Percentiles rank a stretch among this genome's conserved stretches.
phyloP scores from a whole-genome alignment of 2,113 vertebrate genomes.

The Pygoscelis antarcticus region DNA sequence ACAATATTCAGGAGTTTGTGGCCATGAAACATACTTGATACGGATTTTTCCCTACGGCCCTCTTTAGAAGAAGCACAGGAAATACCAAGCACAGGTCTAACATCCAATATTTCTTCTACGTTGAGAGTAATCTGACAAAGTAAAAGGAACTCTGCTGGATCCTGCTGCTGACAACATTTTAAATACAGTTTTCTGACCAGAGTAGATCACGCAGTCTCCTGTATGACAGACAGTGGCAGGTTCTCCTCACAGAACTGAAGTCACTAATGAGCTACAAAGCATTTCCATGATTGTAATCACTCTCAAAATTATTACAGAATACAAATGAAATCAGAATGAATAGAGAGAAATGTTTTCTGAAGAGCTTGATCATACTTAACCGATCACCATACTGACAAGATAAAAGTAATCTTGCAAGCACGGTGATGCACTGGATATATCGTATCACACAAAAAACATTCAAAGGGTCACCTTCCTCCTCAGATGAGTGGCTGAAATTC shows the following conservation, averaged over 20 bases:
- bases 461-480: not conserved
- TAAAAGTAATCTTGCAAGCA: not conserved
- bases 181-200: not conserved
- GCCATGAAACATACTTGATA: not conserved
- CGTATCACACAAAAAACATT: not conserved
- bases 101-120: not conserved
- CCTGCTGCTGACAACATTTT: not conserved
- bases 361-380: not conserved
- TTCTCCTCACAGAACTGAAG: not conserved
- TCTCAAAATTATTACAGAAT: conserved; percentile 41
- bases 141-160: not conserved
- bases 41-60: not conserved
- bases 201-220: not conserved
- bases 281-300: not conserved
- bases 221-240: not conserved
- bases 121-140: not conserved
- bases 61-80: not conserved
- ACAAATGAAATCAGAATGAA: conserved; percentile 45
- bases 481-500: not conserved
- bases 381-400: not conserved
- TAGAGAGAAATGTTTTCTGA: conserved; percentile 15
- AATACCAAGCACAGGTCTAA: not conserved
- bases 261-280: conserved; percentile 32
- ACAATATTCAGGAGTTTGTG: not conserved
- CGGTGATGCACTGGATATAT: not conserved